Evolutionary conservation across 2,797 vertebrate species (phyloP), one percentile per base, ranked within the genome.

Genomic region (Anguilla anguilla): DNA sequence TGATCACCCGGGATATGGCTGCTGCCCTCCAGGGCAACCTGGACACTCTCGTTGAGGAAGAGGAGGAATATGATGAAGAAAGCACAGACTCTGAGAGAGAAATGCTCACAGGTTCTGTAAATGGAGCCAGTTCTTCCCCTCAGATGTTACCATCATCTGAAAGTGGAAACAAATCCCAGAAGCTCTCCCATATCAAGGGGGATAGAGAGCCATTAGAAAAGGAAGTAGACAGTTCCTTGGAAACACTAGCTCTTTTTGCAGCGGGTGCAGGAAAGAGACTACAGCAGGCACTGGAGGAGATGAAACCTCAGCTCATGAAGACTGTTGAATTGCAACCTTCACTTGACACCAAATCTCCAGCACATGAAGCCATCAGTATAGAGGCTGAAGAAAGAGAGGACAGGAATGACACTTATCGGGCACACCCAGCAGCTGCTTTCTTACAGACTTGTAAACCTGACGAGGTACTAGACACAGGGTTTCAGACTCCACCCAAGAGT

Each of bases 1-100:
- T 97, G n/a, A 93, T 98, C 15, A 94, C 96, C 31, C 92, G 89
- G 39, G 92, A 96, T 7, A 64, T 97, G 86, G 96, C 96, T 89
- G 88, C 90, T 19, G 7, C 92, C 85, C 94, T 97, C 89, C 91
- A 92, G 86, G 92, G 91, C 49, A 91, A 87, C 55, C 19, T 93
- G 46, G 2, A 89, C 39, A 88, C 89, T 28, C 59, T 89, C 43
- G 92, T 90, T 87, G 74, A 79, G 10, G 85, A 85, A 9, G 79
- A 91, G 82, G 91, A 86, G n/a, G 90, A 88, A 4, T 55, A 85
- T 39, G 35, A 84, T 51, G 83, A 79, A n/a, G 39, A 72, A 77
- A 91, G 88, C 35, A 87, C 87, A 39, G 72, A 43, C 0, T 64
- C 57, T 19, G 57, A 85, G 59, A 64, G 2, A n/a, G 86, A 83